phyloP scores from a whole-genome alignment of 2,797 vertebrate genomes.

The Poecilia velifera region DNA sequence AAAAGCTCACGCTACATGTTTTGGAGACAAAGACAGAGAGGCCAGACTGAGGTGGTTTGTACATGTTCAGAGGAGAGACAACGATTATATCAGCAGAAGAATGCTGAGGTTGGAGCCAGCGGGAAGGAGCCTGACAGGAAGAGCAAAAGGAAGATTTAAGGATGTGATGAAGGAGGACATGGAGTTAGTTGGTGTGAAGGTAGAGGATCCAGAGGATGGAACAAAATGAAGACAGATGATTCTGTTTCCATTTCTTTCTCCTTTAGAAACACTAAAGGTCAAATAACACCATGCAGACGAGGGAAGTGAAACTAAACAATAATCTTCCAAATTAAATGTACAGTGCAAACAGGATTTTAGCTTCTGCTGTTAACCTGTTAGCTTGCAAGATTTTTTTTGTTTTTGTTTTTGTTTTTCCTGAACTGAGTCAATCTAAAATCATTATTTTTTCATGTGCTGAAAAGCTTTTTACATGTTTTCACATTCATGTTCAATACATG shows the following conservation, averaged over 20 bases:
- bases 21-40: too few species aligned
- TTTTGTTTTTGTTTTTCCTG: conserved; percentile 51
- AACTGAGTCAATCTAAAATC: conserved; percentile 50
- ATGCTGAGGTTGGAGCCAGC: background rate
- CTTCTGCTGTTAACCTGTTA: conserved; percentile 40
- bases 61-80: too few species aligned
- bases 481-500: background rate
- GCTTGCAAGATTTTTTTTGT: conserved; percentile 21
- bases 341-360: conserved; percentile 64
- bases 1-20: too few species aligned
- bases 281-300: background rate
- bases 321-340: conserved; percentile 8
- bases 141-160: background rate
- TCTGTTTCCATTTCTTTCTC: too few species aligned
- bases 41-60: too few species aligned
- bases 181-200: background rate
- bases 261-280: background rate
- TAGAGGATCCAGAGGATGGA: background rate
- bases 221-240: background rate
- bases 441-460: conserved; percentile 31
- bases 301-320: background rate
- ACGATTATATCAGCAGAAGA: background rate
- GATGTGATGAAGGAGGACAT: background rate
- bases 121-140: background rate
- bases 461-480: background rate